Conservation (phyloP, 1,140 invertebrate genomes). For the Neuroterus valhalla region DNA sequence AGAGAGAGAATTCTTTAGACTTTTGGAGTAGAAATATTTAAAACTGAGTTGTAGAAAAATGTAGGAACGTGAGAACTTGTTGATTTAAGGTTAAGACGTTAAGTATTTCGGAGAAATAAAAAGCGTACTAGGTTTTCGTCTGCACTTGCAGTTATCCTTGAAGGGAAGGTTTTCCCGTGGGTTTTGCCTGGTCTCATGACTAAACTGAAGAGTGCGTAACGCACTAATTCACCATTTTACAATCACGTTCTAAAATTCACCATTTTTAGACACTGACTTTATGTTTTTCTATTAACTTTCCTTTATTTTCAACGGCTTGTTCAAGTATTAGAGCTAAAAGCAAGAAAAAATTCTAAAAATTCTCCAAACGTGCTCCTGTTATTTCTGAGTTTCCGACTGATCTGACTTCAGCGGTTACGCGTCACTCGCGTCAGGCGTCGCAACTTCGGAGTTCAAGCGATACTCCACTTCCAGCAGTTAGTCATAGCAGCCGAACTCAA, state of each 20-base stretch:
- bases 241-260: background rate
- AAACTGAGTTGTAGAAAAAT: background rate
- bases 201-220: slow-evolving; percentile 1
- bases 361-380: background rate
- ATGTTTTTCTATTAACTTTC: background rate
- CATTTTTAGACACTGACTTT: background rate
- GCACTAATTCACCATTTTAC: slow-evolving; percentile 21
- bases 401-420: background rate
- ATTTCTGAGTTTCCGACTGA: background rate
- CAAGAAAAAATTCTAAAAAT: background rate
- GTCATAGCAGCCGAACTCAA: background rate
- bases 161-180: slow-evolving; percentile 21
- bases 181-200: slow-evolving; percentile 12
- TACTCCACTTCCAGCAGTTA: background rate
- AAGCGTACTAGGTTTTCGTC: slow-evolving; percentile 11
- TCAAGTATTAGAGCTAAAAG: background rate
- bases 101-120: slow-evolving; percentile 1
- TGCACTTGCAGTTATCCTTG: slow-evolving; percentile 11
- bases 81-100: background rate
- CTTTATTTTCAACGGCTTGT: background rate
- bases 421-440: background rate
- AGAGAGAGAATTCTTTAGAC: background rate
- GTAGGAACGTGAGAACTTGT: background rate
- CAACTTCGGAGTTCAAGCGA: background rate
- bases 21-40: background rate